Evolutionary conservation across 2,888 invertebrate genomes (phyloP).

Genomic region (Calliphora vomitoria): DNA sequence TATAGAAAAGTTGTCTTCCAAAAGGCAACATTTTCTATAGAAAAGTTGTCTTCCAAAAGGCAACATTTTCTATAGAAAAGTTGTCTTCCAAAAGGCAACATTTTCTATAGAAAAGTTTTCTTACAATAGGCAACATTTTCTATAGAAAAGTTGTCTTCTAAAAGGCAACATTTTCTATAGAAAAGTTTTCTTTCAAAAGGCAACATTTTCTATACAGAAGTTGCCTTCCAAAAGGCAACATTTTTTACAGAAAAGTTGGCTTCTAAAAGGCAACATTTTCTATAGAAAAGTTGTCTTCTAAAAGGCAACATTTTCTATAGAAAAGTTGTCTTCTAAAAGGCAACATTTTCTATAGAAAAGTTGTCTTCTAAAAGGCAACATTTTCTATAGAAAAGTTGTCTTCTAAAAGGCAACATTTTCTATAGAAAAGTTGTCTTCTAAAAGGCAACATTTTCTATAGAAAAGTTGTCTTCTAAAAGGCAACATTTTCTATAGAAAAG

Average conservation of each 20-base stretch:
- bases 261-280: neutral
- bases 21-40: too few species aligned
- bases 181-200: neutral
- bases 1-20: too few species aligned
- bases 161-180: neutral
- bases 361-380: too few species aligned
- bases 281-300: neutral
- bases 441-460: too few species aligned
- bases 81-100: neutral
- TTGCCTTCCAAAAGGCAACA: neutral
- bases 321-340: too few species aligned
- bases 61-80: too few species aligned
- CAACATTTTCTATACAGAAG: neutral
- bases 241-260: neutral
- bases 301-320: neutral
- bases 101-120: neutral
- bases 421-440: neutral
- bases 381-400: too few species aligned
- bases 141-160: neutral
- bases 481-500: too few species aligned
- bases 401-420: neutral
- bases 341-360: too few species aligned
- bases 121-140: neutral
- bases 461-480: too few species aligned
- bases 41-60: too few species aligned